Percentiles rank a stretch among this genome's conserved stretches.
phyloP scores from a whole-genome alignment of 2,888 invertebrate genomes.

The Athetis lepigone region DNA sequence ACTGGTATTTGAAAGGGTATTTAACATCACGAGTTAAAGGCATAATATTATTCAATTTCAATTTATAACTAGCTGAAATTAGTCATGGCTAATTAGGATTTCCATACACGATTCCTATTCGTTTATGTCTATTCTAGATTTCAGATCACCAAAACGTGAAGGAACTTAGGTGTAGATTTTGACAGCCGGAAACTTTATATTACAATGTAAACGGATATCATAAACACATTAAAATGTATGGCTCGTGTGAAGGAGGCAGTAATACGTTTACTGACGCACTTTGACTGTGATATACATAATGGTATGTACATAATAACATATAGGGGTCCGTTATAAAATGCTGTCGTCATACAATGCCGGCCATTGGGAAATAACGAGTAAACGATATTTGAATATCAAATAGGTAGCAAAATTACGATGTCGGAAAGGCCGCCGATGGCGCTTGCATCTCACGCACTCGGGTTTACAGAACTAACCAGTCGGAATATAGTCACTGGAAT shows the following conservation, averaged over 20 bases:
- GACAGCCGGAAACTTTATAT: slow-evolving; percentile 65
- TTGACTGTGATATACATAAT: slow-evolving; percentile 73
- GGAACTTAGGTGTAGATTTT: slow-evolving; percentile 51
- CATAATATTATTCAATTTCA: slow-evolving; percentile 33
- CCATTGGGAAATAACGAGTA: slow-evolving; percentile 84
- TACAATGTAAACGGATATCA: slow-evolving; percentile 60
- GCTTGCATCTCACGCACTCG: slow-evolving; percentile 82
- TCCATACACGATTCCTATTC: slow-evolving; percentile 24
- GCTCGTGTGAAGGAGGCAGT: slow-evolving; percentile 65
- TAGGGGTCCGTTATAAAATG: slow-evolving; percentile 81
- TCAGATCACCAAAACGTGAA: slow-evolving; percentile 42
- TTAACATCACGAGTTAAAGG: slow-evolving; percentile 24
- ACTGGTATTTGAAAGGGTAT: slow-evolving; percentile 41
- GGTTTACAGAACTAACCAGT: slow-evolving; percentile 78
- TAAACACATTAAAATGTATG: slow-evolving; percentile 69
- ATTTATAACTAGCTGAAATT: slow-evolving; percentile 18
- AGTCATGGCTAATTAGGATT: slow-evolving; percentile 22
- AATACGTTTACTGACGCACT: slow-evolving; percentile 73
- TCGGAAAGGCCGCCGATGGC: slow-evolving; percentile 78
- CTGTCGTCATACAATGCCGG: slow-evolving; percentile 80
- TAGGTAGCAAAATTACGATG: slow-evolving; percentile 81
- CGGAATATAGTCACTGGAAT: slow-evolving; percentile 83
- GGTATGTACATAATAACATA: slow-evolving; percentile 79
- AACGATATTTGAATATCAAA: slow-evolving; percentile 85
- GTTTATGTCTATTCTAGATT: slow-evolving; percentile 38